Conservation (phyloP, 2,113 vertebrate genomes). For the Xenus cinereus region DNA sequence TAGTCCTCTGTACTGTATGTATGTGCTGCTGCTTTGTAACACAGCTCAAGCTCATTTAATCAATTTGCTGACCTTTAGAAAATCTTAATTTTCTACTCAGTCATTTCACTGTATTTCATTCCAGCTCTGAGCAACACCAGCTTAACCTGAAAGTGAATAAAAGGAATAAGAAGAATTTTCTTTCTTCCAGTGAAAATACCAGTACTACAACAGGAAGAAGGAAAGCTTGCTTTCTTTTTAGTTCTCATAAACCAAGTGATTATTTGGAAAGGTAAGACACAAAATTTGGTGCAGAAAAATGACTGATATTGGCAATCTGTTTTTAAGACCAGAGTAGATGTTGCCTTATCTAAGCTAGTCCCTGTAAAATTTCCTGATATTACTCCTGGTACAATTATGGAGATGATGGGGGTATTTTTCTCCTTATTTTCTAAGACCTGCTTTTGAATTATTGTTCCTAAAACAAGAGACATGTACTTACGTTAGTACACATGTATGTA, state of each 20-base stretch:
- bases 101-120: background rate
- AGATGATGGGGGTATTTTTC: background rate
- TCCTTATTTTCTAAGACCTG: background rate
- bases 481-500: rapidly evolving
- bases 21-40: background rate
- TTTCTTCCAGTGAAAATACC: background rate
- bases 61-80: background rate
- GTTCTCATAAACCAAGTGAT: background rate
- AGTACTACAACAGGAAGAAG: background rate
- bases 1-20: background rate
- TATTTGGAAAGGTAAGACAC: background rate
- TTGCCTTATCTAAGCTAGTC: background rate
- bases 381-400: background rate
- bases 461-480: background rate
- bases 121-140: background rate
- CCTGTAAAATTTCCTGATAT: background rate
- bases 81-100: background rate
- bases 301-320: background rate
- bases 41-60: background rate
- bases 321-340: background rate
- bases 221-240: background rate
- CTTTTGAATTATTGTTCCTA: background rate
- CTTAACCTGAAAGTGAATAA: background rate
- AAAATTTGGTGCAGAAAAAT: background rate
- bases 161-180: background rate